Conservation (phyloP, 2,888 invertebrate species). For the Teinopalpus imperialis region DNA sequence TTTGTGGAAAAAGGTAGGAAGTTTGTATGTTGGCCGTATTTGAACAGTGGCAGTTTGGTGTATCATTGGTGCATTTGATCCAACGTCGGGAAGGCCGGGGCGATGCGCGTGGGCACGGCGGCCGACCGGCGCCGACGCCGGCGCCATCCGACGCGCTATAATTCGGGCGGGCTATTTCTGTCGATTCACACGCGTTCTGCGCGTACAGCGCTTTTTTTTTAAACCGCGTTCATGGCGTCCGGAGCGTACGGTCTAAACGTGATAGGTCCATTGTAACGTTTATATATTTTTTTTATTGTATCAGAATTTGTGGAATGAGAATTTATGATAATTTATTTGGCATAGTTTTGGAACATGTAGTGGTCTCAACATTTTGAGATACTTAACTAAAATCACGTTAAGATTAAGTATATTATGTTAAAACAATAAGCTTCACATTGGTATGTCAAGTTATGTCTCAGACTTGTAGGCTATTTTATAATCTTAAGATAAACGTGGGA, state of each 20-base stretch:
- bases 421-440: too few relatives aligned
- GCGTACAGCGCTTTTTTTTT: slow-evolving; percentile 65
- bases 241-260: slow-evolving; percentile 5
- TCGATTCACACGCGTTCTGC: slow-evolving; percentile 71
- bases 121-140: slow-evolving; percentile 66
- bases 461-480: too few relatives aligned
- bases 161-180: slow-evolving; percentile 77
- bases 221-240: slow-evolving; percentile 35
- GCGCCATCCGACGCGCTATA: slow-evolving; percentile 75
- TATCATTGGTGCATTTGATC: slow-evolving; percentile 2
- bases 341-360: too few relatives aligned
- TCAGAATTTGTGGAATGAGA: too few relatives aligned
- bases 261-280: background rate
- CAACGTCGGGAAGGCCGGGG: slow-evolving; percentile 7
- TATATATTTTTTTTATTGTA: background rate
- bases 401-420: too few relatives aligned
- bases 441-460: too few relatives aligned
- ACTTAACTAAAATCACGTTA: too few relatives aligned
- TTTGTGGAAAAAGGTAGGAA: too few relatives aligned
- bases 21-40: slow-evolving; percentile 1
- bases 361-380: too few relatives aligned
- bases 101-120: slow-evolving; percentile 42
- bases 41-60: background rate
- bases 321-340: too few relatives aligned
- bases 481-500: too few relatives aligned